Evolutionary conservation across 2,888 invertebrate genomes (phyloP), one percentile per base, ranked within the genome.

Genomic region (Podotricha telesiphe): DNA sequence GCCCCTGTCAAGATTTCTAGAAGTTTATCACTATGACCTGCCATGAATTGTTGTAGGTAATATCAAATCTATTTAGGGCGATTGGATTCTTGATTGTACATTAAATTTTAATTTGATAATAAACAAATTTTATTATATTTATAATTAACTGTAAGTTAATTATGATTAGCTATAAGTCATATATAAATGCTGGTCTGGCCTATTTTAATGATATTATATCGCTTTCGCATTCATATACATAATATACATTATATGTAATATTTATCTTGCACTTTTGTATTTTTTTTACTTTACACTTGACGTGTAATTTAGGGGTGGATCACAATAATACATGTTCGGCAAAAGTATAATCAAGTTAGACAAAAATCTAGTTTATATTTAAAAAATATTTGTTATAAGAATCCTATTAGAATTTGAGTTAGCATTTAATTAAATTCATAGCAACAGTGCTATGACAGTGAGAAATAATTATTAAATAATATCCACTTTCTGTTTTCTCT

Each of bases 21-120:
- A 45, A 59, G 11, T 59, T 59, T 22, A 45, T 59, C 59, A 59
- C 22, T 45, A 42, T 22, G 58, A 45, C 59, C 42, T 20, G 59
- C 22, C 45, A 45, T 59, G 28, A 17, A 59, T 17, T 59, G 59
- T 59, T 59, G 28, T 59, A 45, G 42, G 28, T 59, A 45, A 45
- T 59, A 42, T 45, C 45, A 59, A 22, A 45, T 45, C 45, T 59
- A 45, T 59, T 59, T 45, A n/a, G 28, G n/a, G n/a, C 59, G 22
- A 17, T 59, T 45, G 59, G 22, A 11, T 17, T 59, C 45, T 59
- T n/a, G n/a, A 22, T 45, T 45, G n/a, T 42, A 20, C 10, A 59
- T 58, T 20, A 58, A 42, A 20, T 40, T 40, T 58, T 42, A 40
- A 15, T 58, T 15, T n/a, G 20, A 42, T 15, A 6, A 28, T 53